Evolutionary conservation across 2,797 vertebrate genomes (phyloP), one percentile per base, ranked within the genome.

Genomic region (Pyrrhura leucotis): DNA sequence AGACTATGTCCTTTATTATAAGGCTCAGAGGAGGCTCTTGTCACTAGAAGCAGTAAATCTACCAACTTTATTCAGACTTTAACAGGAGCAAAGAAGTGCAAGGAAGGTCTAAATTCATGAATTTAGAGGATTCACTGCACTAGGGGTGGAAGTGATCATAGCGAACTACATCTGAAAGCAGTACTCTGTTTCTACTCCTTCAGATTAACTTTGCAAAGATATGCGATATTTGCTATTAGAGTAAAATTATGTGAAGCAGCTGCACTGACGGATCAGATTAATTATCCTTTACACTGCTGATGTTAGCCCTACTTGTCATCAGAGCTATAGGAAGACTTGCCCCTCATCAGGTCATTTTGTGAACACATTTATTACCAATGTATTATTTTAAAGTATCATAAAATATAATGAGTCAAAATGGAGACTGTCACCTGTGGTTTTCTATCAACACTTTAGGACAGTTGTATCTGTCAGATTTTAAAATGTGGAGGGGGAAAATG

Each of bases 191-290:
- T 74, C 94, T 95, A 25, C 66, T 94, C 19, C n/a, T 79, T 96
- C 92, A 85, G 85, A 91, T 86, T 67, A 94, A 53, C 81, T 91
- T 95, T 65, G 80, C 69, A 93, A 56, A 88, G 82, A 88, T 86
- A 88, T 10, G 69, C 22, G 86, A 90, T 95, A 83, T 82, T 96
- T 26, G 22, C 74, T 93, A 69, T 88, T 96, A 90, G 67, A 85
- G 90, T 81, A 90, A 95, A 98, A 96, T 97, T 96, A 93, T 93
- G 91, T 85, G 96, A 95, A 88, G 92, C 93, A 97, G 90, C 91
- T 97, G 93, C 87, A 85, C 47, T 96, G 97, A 95, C 85, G 95
- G 93, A 90, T 95, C 97, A 96, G 93, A 96, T 94, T 93, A 82
- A 96, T 97, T 97, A 96, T 95, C 86, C 92, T 96, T 92, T 75